phyloP scores from a whole-genome alignment of 1,140 invertebrate species.

The Drosophila nigromelanica region DNA sequence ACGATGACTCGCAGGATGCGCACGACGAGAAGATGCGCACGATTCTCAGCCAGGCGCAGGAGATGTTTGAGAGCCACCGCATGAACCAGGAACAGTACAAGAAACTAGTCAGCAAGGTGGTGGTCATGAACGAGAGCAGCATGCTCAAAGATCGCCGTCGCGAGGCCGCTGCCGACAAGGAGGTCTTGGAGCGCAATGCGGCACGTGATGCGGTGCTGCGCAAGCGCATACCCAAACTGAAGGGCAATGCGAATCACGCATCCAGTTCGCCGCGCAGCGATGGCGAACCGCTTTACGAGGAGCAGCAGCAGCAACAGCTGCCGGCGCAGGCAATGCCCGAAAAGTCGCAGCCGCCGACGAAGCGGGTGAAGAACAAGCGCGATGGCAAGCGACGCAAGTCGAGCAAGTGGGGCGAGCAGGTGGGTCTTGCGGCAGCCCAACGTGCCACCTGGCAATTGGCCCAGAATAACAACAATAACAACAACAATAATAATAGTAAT shows the following conservation, averaged over 20 bases:
- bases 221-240: conserved; percentile 77
- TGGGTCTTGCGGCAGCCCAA: conserved; percentile 60
- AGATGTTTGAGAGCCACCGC: conserved; percentile 89
- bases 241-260: conserved; percentile 59
- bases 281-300: conserved; percentile 64
- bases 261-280: conserved; percentile 57
- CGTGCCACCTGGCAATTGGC: conserved; percentile 62
- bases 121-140: conserved; percentile 91
- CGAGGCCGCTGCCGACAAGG: conserved; percentile 79
- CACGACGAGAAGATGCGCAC: conserved; percentile 89
- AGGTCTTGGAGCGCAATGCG: conserved; percentile 62
- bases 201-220: conserved; percentile 73
- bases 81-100: conserved; percentile 92
- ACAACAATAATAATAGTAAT: conserved; percentile 42
- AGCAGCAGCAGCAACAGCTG: conserved; percentile 23
- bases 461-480: conserved; percentile 46
- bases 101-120: conserved; percentile 90
- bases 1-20: conserved; percentile 84
- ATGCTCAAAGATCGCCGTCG: conserved; percentile 90
- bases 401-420: conserved; percentile 77
- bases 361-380: conserved; percentile 49
- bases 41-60: conserved; percentile 93
- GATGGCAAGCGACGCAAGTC: conserved; percentile 69
- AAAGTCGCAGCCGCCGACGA: conserved; percentile 28
- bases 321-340: neutral